Evolutionary conservation across 2,888 invertebrate genomes (phyloP).

Genomic region (Eupithecia vulgata): DNA sequence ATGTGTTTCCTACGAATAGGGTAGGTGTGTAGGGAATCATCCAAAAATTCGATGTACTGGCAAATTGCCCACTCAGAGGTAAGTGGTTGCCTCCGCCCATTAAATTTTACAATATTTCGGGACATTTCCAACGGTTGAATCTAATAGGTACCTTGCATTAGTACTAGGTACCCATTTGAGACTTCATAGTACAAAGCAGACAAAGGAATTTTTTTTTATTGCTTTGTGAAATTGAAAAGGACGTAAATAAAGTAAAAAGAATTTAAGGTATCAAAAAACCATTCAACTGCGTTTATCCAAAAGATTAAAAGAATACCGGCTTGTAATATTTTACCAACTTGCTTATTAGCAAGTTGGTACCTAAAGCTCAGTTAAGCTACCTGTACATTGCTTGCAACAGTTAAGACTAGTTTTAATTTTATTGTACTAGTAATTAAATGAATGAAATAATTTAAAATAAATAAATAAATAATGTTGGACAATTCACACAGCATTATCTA

Average conservation of each 20-base stretch:
- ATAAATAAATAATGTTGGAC: too few relatives aligned
- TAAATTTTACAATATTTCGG: conserved; percentile 25
- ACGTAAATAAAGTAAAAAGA: background rate
- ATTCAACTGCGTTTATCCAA: background rate
- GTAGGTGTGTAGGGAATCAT: background rate
- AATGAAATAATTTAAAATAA: too few relatives aligned
- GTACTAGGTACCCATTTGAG: background rate
- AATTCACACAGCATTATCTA: too few relatives aligned
- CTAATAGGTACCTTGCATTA: background rate
- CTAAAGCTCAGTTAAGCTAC: too few relatives aligned
- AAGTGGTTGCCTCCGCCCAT: conserved; percentile 17
- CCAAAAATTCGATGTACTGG: conserved; percentile 16
- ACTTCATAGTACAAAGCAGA: background rate
- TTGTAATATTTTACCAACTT: too few relatives aligned
- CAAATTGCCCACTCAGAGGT: conserved; percentile 24
- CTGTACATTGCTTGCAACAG: too few relatives aligned
- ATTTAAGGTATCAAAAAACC: background rate
- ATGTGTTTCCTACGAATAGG: background rate
- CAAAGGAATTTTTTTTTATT: background rate
- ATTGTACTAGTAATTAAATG: too few relatives aligned
- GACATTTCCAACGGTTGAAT: background rate
- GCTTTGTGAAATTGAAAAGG: background rate
- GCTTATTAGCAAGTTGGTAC: too few relatives aligned
- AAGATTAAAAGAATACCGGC: background rate
- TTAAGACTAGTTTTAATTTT: too few relatives aligned